Evolutionary conservation across 2,888 invertebrate genomes (phyloP).

Genomic region (Eucriotettix oculatus): DNA sequence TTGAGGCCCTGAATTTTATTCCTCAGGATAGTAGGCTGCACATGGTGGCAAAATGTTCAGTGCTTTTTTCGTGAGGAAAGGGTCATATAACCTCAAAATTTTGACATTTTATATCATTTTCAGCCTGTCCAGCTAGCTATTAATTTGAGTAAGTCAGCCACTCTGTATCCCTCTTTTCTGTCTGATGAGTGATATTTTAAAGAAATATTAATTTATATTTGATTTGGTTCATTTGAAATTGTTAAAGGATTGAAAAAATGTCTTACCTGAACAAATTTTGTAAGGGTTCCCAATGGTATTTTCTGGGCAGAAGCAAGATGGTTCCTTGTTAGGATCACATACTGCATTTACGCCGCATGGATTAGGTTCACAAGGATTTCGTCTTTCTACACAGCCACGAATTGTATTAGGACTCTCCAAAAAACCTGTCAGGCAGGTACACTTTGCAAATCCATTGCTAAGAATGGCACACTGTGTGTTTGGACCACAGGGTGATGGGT

Average conservation of each 20-base stretch:
- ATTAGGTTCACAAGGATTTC: conserved; percentile 68
- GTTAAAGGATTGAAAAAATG: background rate
- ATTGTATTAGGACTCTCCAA: conserved; percentile 78
- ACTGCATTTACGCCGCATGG: conserved; percentile 62
- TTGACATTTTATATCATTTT: too few species aligned
- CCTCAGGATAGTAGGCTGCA: too few species aligned
- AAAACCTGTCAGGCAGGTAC: conserved; percentile 68
- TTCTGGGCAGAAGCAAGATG: conserved; percentile 75
- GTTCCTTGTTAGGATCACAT: conserved; percentile 60
- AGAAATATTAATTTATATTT: too few species aligned
- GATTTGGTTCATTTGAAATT: too few species aligned
- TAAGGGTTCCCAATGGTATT: conserved; percentile 71
- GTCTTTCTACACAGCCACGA: conserved; percentile 62
- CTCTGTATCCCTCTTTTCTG: too few species aligned
- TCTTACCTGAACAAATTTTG: conserved; percentile 44
- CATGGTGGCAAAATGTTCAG: too few species aligned
- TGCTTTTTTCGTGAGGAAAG: too few species aligned
- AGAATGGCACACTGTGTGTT: conserved; percentile 70
- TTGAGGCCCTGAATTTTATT: too few species aligned
- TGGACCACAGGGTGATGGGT: conserved; percentile 73
- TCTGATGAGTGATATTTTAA: too few species aligned
- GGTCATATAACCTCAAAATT: too few species aligned
- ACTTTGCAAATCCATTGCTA: conserved; percentile 67
- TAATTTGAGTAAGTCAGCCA: too few species aligned
- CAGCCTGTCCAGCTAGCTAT: too few species aligned